Base-by-base conservation (phyloP, 1,140 invertebrate genomes). In the Trypoxylus dichotomus region DNA sequence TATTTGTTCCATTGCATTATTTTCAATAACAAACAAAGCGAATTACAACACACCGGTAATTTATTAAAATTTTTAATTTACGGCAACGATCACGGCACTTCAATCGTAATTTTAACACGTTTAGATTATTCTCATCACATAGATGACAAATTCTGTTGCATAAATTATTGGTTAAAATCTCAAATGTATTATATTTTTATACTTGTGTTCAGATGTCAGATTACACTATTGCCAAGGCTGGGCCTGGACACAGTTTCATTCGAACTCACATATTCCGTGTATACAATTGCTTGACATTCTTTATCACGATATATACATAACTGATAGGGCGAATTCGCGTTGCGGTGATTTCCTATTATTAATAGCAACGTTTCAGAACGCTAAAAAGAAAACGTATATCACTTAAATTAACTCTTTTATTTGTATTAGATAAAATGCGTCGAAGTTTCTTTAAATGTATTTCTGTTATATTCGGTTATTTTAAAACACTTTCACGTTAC, bases 141-240 rank as follows among this genome's bases (percentile, higher is more conserved):
- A 68, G 60, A 68, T 68, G 60, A 68, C 21, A 68, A 68, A 25
- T 68, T 29, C 15, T 25, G 24, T 27, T 68, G 27, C 27, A 68
- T 68, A 68, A 68, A 68, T 68, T 24, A 68, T 68, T 68, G 60
- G 72, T 74, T 74, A 41, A 74, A 41, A 41, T 43, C 32, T 73
- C 29, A 43, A 74, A 74, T 37, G 41, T 74, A 43, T 42, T 43
- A 43, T 74, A 41, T 74, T 43, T 74, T 37, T 74, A 74, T 74
- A 25, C 24, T 72, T 77, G 76, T 77, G 73, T 77, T 54, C 76
- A 41, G 76, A 77, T 77, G 76, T 77, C 76, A 77, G 71, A 77
- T 74, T 71, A 43, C 76, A 71, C 42, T 73, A 60, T 43, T 54
- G 54, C 63, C 37, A 25, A 77, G 76, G 76, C 68, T 77, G 32